phyloP scores from a whole-genome alignment of 2,797 vertebrate genomes.

The Caiman crocodilus region DNA sequence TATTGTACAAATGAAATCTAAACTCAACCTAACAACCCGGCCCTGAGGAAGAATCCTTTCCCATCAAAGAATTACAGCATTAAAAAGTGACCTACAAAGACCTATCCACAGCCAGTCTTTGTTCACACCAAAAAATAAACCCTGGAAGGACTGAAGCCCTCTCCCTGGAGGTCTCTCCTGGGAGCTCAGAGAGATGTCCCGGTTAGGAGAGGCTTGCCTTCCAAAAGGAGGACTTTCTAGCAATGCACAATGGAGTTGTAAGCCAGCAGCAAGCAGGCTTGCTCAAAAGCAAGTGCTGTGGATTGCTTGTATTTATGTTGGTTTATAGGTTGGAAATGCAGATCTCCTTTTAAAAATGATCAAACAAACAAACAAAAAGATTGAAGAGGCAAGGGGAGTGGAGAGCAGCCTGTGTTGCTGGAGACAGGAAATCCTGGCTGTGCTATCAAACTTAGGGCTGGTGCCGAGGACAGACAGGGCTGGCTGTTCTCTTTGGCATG shows the following conservation, averaged over 20 bases:
- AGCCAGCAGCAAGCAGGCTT: conserved; percentile 57
- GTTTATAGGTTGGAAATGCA: conserved; percentile 58
- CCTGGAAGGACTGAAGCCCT: conserved; percentile 27
- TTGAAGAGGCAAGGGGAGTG: background rate
- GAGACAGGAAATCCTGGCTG: background rate
- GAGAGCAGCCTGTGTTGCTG: background rate
- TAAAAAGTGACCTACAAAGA: conserved; percentile 74
- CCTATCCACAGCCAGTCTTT: conserved; percentile 38
- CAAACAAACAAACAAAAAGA: background rate
- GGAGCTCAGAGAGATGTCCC: conserved; percentile 58
- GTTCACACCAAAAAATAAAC: conserved; percentile 22
- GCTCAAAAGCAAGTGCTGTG: conserved; percentile 61
- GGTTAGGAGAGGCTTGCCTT: conserved; percentile 60
- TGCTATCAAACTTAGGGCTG: background rate
- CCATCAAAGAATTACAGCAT: conserved; percentile 60
- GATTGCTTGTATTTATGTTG: conserved; percentile 58
- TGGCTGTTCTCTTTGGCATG: background rate
- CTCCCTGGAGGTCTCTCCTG: conserved; percentile 59
- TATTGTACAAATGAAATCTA: conserved; percentile 45
- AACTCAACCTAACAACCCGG: conserved; percentile 53
- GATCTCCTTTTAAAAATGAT: background rate
- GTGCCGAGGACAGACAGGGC: background rate
- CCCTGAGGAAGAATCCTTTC: conserved; percentile 52
- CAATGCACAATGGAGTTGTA: conserved; percentile 48
- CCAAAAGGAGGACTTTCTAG: conserved; percentile 66